Evolutionary conservation across 1,140 invertebrate genomes (phyloP), one percentile per base, ranked within the genome.

Genomic region (Dendrolimus punctatus): DNA sequence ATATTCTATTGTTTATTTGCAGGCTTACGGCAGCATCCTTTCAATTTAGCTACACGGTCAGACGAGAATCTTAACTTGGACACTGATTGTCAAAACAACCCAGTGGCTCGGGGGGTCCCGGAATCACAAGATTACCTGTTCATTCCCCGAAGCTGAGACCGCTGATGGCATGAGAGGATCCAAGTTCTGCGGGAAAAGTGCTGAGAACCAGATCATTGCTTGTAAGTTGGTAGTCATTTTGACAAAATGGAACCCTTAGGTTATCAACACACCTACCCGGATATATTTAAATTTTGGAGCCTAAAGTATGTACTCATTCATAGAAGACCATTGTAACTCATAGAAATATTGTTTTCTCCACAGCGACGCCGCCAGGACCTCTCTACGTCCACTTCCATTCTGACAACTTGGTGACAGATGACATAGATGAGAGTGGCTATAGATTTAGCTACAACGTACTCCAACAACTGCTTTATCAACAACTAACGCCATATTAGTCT

Each of bases 71-170:
- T 75, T 39, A 74, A 77, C 57, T 44, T 86, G n/a, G 85, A 88
- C 58, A 78, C 76, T 0, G 84, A 88, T 45, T 88, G 85, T 46
- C 76, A 84, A 45, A 58, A 71, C 37, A 87, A 85, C 58, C 85
- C 85, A 0, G 70, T 82, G 8, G 76, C 75, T 0, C 70, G 71
- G 23, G 84, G 83, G 0, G 40, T 54, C 0, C 10, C 69, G 0
- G 68, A 78, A 44, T 82, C 76, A 0, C 82, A 89, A 51, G 89
- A 90, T 64, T 89, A 88, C 66, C 62, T 89, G 8, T 80, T 87
- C 72, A 88, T 90, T n/a, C 41, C 87, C 88, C 38, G 82, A 89
- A 57, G 85, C 87, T 10, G 67, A 88, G 55, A 80, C 85, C 0
- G 77, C 74, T 48, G 83, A 85, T 9, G 86, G 86, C 0, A 53